Base-by-base conservation (phyloP, 1,140 invertebrate genomes). In the Drosophila gunungcola region DNA sequence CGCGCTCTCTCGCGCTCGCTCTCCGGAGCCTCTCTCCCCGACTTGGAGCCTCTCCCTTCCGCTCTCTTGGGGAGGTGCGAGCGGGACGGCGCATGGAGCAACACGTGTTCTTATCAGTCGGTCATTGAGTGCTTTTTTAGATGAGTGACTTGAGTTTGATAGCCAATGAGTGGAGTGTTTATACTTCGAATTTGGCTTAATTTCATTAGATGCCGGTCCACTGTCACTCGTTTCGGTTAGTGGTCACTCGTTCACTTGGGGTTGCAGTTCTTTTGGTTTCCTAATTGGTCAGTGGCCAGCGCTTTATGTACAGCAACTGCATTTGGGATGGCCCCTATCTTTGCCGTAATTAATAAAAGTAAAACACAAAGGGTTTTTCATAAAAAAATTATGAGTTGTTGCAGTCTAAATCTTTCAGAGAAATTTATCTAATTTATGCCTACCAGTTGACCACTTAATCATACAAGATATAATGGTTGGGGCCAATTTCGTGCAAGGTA, bases 101-200 rank as follows among this genome's bases (percentile, higher is more conserved):
- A 90, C 85, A 90, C 86, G 84, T 91, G 78, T 73, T 74, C 89
- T 91, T 91, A 91, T 91, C 89, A 91, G 75, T 75, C 69, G 70
- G 69, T 73, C 16, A 10, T 29, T 55, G 52, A 78, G 62, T 78
- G 51, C 41, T 13, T 55, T 55, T 39, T 9, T 13, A n/a, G 16
- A 29, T 63, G 75, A 78, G 74, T 60, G 12, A 57, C 38, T 27
- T 58, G 46, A 55, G 29, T 64, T 61, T 9, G 60, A 68, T 68
- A 64, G 58, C 38, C 36, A 32, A 42, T 54, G 49, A 69, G 55
- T 70, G 54, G 41, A 63, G 46, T 51, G 38, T 7, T 21, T 32
- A 56, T 34, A 48, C 32, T 55, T 78, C 57, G 61, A 49, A 58
- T 60, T 74, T 51, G 45, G 36, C 60, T 79, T 84, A 89, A 89